A percentile compares a stretch with the other conserved stretches of the same genome.
These are phyloP conservation scores for Patagioenas fasciata DNA, from an alignment of 2,113 vertebrate genomes.

Conservation along the genomic window DNA sequence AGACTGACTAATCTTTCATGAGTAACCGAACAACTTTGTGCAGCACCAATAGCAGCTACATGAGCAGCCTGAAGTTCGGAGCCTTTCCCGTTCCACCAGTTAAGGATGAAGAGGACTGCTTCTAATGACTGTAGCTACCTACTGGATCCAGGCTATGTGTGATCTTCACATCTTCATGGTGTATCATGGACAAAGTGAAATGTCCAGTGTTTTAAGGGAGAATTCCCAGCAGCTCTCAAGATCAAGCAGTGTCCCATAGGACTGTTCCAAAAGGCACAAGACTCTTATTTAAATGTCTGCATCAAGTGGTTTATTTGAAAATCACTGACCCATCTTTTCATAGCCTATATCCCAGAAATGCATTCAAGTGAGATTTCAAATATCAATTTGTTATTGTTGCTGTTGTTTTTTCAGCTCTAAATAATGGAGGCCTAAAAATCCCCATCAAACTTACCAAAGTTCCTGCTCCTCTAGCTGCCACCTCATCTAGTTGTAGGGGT, in stretches of 20 bases:
- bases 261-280: neutral
- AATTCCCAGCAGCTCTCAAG: neutral
- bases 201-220: neutral
- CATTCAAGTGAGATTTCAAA: neutral
- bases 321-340: neutral
- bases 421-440: neutral
- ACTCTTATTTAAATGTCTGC: neutral
- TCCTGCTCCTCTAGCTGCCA: neutral
- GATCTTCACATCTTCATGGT: neutral
- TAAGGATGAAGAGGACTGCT: neutral
- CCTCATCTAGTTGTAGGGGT: neutral
- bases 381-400: accelerated
- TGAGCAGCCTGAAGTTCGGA: neutral
- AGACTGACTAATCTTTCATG: neutral
- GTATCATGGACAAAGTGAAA: neutral
- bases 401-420: neutral
- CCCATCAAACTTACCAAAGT: neutral
- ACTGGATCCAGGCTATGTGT: neutral
- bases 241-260: neutral
- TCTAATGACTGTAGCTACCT: neutral
- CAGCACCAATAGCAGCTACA: accelerated
- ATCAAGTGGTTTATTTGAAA: neutral
- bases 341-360: neutral
- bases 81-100: neutral
- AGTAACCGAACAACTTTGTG: neutral